phyloP scores from a whole-genome alignment of 2,797 vertebrate species.

The Hippopotamyrus pictus region DNA sequence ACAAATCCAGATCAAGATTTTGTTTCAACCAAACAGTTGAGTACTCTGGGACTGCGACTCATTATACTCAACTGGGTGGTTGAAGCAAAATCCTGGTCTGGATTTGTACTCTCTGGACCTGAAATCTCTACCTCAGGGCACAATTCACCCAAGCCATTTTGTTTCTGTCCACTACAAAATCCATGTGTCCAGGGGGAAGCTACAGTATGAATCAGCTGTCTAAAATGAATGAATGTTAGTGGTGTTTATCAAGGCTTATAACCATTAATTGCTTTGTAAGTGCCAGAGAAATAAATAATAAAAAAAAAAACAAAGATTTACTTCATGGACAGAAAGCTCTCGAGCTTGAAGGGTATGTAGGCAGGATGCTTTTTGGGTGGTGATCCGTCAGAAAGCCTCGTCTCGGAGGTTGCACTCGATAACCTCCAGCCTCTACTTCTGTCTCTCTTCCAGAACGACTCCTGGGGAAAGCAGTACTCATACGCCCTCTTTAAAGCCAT shows the following conservation, averaged over 20 bases:
- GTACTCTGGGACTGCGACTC: background rate
- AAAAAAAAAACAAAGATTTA: constrained; percentile 23
- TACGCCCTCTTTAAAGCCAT: constrained; percentile 98
- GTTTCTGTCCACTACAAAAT: constrained; percentile 15
- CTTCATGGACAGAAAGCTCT: constrained; percentile 38
- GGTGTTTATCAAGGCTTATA: constrained; percentile 31
- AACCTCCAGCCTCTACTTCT: constrained; percentile 39
- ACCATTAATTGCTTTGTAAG: constrained; percentile 38
- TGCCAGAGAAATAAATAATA: constrained; percentile 23
- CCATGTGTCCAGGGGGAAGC: constrained; percentile 21
- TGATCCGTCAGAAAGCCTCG: constrained; percentile 46
- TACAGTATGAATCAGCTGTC: constrained; percentile 31
- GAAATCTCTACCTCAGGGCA: background rate
- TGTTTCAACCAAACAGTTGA: background rate
- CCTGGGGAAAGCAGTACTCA: constrained; percentile 97
- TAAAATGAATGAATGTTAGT: constrained; percentile 43
- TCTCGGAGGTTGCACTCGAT: constrained; percentile 47
- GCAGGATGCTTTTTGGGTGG: constrained; percentile 36
- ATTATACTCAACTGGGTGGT: background rate
- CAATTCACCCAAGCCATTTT: constrained; percentile 22
- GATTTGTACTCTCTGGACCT: background rate
- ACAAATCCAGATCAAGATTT: background rate
- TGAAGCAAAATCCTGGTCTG: background rate
- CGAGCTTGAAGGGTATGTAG: constrained; percentile 43
- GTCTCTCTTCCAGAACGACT: constrained; percentile 73